Conservation (phyloP, 2,888 invertebrate species). For the Chalcis sispes region DNA sequence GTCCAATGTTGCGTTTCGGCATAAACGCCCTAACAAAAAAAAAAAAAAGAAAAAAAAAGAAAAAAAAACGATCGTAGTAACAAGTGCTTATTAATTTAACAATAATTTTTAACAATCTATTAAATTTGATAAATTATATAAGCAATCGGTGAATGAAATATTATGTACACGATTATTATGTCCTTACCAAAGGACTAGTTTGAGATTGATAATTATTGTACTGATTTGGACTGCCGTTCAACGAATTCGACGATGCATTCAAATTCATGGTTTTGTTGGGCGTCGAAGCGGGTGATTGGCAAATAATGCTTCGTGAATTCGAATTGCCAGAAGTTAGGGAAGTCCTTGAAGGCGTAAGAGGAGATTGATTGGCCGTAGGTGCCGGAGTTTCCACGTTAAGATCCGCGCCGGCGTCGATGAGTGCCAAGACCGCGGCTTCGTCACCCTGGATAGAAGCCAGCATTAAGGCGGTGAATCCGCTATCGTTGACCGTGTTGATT, state of each 20-base stretch:
- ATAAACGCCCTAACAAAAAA: slow-evolving; percentile 63
- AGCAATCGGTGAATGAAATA: background rate
- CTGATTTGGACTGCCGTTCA: slow-evolving; percentile 41
- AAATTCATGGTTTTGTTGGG: slow-evolving; percentile 76
- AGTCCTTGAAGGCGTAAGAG: slow-evolving; percentile 62
- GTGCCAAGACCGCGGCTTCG: slow-evolving; percentile 83
- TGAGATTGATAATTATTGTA: slow-evolving; percentile 46
- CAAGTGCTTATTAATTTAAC: background rate
- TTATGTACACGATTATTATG: background rate
- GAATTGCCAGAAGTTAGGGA: slow-evolving; percentile 55
- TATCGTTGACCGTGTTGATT: slow-evolving; percentile 86
- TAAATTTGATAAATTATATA: background rate
- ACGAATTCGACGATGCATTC: slow-evolving; percentile 46
- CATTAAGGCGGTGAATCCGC: slow-evolving; percentile 90
- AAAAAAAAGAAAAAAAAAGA: too few species aligned
- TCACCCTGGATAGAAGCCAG: slow-evolving; percentile 88
- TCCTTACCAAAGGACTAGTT: slow-evolving; percentile 22
- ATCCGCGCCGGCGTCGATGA: slow-evolving; percentile 89
- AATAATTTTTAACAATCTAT: too few species aligned
- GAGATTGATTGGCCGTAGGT: slow-evolving; percentile 64
- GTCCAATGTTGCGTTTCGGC: slow-evolving; percentile 90
- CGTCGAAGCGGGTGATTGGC: slow-evolving; percentile 66
- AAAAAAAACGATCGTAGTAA: slow-evolving; percentile 39
- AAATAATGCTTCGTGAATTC: slow-evolving; percentile 59
- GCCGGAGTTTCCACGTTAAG: slow-evolving; percentile 89